Base-by-base conservation (phyloP, 1,140 invertebrate species). In the Lamellibrachia luymesi region DNA sequence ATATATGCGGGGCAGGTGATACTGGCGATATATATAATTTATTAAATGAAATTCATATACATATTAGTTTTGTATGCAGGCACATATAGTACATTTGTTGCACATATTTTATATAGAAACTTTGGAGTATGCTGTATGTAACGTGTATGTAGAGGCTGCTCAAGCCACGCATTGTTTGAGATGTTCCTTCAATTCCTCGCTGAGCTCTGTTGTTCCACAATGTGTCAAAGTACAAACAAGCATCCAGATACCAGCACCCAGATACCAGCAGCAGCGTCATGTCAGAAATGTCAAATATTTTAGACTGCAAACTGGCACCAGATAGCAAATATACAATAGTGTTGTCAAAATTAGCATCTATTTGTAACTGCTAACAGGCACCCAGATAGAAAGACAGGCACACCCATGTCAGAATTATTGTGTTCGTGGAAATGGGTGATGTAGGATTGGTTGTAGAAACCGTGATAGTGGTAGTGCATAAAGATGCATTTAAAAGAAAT, bases 41-140 rank as follows among this genome's bases (percentile, higher is more conserved):
- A 80, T 80, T 80, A 80, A 22, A 80, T 80, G 64, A 80, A 80
- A 80, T 80, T 80, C 64, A 80, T 80, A 80, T 80, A 80, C 64
- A 22, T 80, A 80, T 22, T 80, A 80, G 64, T 80, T 80, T 80
- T 80, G 64, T 80, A 80, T 17, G 25, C 64, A 80, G 64, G 64
- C 64, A 80, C 64, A 80, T 22, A 80, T 80, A 80, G 64, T 80
- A 80, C 64, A 80, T 80, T 80, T 80, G 64, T 80, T 80, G 64
- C 64, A 80, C 64, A 80, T 80, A 80, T 80, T 80, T 80, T 80
- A 80, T 80, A 80, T 80, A 80, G 64, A 80, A 22, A 80, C 13
- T 80, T 80, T 80, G 64, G 64, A 80, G 64, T 17, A 80, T 17
- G 64, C 64, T 80, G 64, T 80, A 17, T 80, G 64, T 80, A 80